Conservation (phyloP, 2,888 invertebrate genomes). For the Macrostomum cliftonense region DNA sequence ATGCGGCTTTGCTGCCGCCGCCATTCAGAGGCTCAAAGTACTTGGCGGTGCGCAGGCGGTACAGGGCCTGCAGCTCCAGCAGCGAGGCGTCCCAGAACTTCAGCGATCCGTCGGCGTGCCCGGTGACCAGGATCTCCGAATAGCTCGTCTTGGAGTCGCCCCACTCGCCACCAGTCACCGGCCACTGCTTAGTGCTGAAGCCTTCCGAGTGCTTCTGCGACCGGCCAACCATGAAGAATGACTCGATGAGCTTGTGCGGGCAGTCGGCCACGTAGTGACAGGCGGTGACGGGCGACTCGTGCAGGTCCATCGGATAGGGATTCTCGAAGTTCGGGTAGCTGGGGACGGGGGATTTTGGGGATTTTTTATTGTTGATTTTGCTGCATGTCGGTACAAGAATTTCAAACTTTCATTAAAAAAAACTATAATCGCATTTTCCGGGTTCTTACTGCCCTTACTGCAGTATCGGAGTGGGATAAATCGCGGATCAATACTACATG, state of each 20-base stretch:
- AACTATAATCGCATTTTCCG: no score
- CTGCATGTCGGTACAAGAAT: no score
- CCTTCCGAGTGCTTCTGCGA: slow-evolving; percentile 41
- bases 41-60: slow-evolving; percentile 89
- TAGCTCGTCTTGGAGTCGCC: slow-evolving; percentile 66
- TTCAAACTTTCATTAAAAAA: no score
- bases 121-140: slow-evolving; percentile 93
- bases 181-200: slow-evolving; percentile 53
- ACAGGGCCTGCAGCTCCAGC: slow-evolving; percentile 60
- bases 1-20: slow-evolving; percentile 20
- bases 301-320: slow-evolving; percentile 97
- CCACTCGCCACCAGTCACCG: slow-evolving; percentile 86
- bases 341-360: slow-evolving; percentile 3
- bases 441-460: no score
- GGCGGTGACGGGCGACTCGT: slow-evolving; percentile 92
- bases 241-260: slow-evolving; percentile 87
- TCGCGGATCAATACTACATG: no score
- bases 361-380: no score
- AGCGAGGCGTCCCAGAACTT: slow-evolving; percentile 97
- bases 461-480: no score
- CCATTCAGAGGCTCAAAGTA: slow-evolving; percentile 58
- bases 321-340: slow-evolving; percentile 91
- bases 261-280: slow-evolving; percentile 92
- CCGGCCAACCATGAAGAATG: slow-evolving; percentile 72
- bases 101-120: slow-evolving; percentile 94